Conservation (phyloP, 2,797 vertebrate genomes). For the Alcedo atthis region DNA sequence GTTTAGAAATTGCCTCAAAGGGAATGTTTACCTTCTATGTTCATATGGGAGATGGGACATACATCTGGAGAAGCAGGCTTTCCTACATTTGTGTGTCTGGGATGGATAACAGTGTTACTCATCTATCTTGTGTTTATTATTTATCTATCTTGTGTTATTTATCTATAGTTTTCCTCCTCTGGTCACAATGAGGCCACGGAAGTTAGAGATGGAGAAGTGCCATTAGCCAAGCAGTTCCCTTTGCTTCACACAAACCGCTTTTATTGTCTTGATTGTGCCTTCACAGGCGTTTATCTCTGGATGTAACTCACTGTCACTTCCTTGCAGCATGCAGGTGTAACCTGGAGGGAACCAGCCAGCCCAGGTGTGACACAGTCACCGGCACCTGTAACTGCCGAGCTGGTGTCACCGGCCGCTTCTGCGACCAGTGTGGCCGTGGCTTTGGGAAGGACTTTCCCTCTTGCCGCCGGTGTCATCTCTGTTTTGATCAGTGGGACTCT, state of each 20-base stretch:
- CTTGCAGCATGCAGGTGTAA: slow-evolving; percentile 85
- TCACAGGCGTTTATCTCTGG: background rate
- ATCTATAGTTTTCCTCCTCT: background rate
- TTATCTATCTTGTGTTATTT: background rate
- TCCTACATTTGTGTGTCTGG: background rate
- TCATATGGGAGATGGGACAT: background rate
- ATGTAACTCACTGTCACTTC: slow-evolving; percentile 20
- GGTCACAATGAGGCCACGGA: background rate
- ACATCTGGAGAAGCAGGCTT: background rate
- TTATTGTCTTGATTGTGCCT: background rate
- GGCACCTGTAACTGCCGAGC: slow-evolving; percentile 82
- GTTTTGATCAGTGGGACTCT: slow-evolving; percentile 80
- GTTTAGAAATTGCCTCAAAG: background rate
- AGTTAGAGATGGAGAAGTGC: background rate
- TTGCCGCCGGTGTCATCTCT: slow-evolving; percentile 84
- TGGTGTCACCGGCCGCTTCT: slow-evolving; percentile 80
- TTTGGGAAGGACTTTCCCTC: slow-evolving; percentile 80
- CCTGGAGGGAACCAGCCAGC: slow-evolving; percentile 78
- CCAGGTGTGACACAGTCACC: slow-evolving; percentile 82
- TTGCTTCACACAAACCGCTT: background rate
- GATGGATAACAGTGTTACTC: background rate
- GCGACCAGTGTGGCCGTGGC: slow-evolving; percentile 80
- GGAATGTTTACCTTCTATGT: background rate
- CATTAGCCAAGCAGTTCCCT: background rate
- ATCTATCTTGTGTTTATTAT: no score